Evolutionary conservation across 35 echinoderm and acorn worm species (phyloP).

Genomic region (Ophiothrix spiculata): DNA sequence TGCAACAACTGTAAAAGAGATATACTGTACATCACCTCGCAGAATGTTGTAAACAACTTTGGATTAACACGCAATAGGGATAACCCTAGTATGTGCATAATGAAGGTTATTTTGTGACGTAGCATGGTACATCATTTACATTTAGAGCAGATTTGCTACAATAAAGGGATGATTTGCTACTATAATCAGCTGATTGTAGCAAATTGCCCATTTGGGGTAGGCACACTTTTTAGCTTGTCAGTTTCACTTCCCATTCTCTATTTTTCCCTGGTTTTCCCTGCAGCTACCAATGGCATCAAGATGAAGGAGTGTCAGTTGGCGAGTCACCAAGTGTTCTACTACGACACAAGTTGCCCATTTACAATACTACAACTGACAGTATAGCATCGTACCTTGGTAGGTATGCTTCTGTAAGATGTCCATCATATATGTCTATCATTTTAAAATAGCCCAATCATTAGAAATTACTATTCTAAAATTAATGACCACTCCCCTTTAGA

Average conservation of each 20-base stretch:
- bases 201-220: background rate
- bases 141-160: background rate
- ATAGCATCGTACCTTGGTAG: background rate
- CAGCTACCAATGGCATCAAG: conserved; percentile 26
- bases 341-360: conserved; percentile 40
- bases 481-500: background rate
- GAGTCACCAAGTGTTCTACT: conserved; percentile 33
- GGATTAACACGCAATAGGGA: too few species aligned
- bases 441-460: background rate
- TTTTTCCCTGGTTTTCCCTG: background rate
- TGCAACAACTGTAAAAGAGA: too few species aligned
- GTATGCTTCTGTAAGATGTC: background rate
- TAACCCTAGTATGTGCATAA: too few species aligned
- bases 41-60: too few species aligned
- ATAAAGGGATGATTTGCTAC: background rate
- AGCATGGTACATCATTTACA: background rate
- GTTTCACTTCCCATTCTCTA: background rate
- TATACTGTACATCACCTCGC: too few species aligned
- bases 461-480: background rate
- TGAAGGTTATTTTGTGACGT: too few species aligned
- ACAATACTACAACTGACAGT: conserved; percentile 30
- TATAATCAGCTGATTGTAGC: background rate
- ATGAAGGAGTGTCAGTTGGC: conserved; percentile 9
- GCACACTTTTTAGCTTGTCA: background rate
- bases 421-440: background rate